Evolutionary conservation across 2,797 vertebrate species (phyloP).

Genomic region (Psittacula echo): DNA sequence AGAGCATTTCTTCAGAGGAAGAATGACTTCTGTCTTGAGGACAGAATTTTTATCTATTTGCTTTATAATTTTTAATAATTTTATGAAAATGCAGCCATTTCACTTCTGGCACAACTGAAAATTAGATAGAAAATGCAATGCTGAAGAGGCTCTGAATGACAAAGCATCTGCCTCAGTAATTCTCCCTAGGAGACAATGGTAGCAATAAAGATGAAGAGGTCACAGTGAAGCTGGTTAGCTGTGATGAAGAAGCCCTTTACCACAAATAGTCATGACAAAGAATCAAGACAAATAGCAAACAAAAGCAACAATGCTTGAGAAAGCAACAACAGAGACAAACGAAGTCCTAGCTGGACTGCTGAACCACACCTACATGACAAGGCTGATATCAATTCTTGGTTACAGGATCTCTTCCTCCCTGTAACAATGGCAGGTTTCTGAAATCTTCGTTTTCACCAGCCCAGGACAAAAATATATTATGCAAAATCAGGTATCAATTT

Average conservation of each 20-base stretch:
- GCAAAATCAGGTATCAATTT: neutral
- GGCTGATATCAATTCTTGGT: neutral
- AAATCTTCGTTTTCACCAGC: neutral
- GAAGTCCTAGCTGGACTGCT: slow-evolving; percentile 34
- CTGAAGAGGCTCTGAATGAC: slow-evolving; percentile 35
- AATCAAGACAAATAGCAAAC: neutral
- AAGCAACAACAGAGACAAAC: slow-evolving; percentile 64
- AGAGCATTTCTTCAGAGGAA: slow-evolving; percentile 42
- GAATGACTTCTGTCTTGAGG: slow-evolving; percentile 3
- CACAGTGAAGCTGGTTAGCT: neutral
- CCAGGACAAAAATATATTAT: neutral
- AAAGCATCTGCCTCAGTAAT: slow-evolving; percentile 42
- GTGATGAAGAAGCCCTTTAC: neutral
- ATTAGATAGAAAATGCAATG: neutral
- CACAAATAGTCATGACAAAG: neutral
- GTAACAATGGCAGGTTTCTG: slow-evolving; percentile 41
- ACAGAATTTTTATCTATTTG: slow-evolving; percentile 37
- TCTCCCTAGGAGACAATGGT: slow-evolving; percentile 48
- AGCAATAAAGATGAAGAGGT: neutral
- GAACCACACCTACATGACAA: slow-evolving; percentile 67
- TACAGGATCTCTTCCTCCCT: neutral
- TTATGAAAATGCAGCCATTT: slow-evolving; percentile 44
- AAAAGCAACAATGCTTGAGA: neutral
- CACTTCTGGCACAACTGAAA: slow-evolving; percentile 3
- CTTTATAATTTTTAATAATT: slow-evolving; percentile 45